Base-by-base conservation (phyloP, 2,113 vertebrate genomes). In the Caretta caretta region DNA sequence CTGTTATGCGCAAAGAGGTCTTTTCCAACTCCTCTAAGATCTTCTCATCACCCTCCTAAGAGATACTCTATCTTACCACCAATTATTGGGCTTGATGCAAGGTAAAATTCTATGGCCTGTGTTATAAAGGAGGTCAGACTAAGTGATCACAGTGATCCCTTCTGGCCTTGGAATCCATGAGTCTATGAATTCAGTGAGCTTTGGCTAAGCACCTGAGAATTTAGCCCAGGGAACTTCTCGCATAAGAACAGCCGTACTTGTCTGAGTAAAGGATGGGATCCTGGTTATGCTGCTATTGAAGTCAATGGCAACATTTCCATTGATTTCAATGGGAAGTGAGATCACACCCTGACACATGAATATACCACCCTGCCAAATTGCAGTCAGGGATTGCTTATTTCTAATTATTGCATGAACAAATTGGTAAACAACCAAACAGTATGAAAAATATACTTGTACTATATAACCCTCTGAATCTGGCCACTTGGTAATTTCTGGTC, bases 141-240 rank as follows among this genome's bases (percentile, higher is more conserved):
- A 25, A 12, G 38, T 76, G 72, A 46, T 76, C 72, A 65, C 22
- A 76, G 7, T 46, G 72, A 13, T 46, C 38, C 19, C n/a, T 76
- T 76, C 38, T 76, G n/a, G 22, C 24, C 14, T 46, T 46, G 38
- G 38, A 38, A 42, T 75, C 35, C 29, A n/a, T 42, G n/a, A 76
- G 25, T 76, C 38, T 10, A 24, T 46, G 22, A 25, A 22, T 42
- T 94, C 87, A 49, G 88, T 90, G 80, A 87, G 78, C 90, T 94
- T 95, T 96, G 94, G 88, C 91, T 93, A 85, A 94, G 93, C 24
- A 59, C 83, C 51, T 76, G 50, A 81, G 85, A 48, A 89, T 38
- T 42, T 42, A 76, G 4, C 79, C 51, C 87, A 86, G 51, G 24
- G 42, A 24, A 82, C 84, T 86, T 92, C 50, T 76, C 5, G 10